phyloP scores from a whole-genome alignment of 2,888 invertebrate species.

The Pachycephus smyrnensis region DNA sequence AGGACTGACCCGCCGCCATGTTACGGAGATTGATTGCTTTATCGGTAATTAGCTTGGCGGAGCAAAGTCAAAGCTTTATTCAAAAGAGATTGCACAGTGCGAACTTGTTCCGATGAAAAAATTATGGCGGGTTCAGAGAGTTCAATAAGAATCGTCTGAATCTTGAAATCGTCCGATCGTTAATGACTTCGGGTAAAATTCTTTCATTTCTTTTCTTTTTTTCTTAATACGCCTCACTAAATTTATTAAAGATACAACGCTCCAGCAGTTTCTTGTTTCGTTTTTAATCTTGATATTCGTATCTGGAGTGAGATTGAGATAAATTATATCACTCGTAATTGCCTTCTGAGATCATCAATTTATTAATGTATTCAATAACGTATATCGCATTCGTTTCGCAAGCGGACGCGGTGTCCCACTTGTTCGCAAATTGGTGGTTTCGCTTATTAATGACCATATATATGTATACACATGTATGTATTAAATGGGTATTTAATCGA shows the following conservation, averaged over 20 bases:
- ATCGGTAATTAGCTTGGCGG: slow-evolving; percentile 43
- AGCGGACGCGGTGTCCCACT: neutral
- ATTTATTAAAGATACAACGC: neutral
- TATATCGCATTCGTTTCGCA: neutral
- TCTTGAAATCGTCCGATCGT: neutral
- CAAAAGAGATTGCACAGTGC: neutral
- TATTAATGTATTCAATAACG: neutral
- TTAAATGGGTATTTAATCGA: neutral
- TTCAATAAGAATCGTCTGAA: neutral
- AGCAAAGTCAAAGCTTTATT: slow-evolving; percentile 6
- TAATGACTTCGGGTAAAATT: neutral
- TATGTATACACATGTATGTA: neutral
- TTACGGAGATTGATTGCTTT: slow-evolving; percentile 44
- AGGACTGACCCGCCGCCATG: slow-evolving; percentile 24
- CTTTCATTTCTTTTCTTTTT: neutral
- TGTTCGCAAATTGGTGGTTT: neutral
- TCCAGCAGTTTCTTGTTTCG: neutral
- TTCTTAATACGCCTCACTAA: neutral
- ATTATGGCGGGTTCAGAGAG: neutral
- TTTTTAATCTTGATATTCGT: neutral
- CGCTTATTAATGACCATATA: neutral
- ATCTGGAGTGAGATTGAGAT: neutral
- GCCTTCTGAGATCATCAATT: neutral
- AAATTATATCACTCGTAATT: neutral
- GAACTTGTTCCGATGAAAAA: neutral